Conservation (phyloP, 92 coral and sea anemone species). For the Porites lobata region DNA sequence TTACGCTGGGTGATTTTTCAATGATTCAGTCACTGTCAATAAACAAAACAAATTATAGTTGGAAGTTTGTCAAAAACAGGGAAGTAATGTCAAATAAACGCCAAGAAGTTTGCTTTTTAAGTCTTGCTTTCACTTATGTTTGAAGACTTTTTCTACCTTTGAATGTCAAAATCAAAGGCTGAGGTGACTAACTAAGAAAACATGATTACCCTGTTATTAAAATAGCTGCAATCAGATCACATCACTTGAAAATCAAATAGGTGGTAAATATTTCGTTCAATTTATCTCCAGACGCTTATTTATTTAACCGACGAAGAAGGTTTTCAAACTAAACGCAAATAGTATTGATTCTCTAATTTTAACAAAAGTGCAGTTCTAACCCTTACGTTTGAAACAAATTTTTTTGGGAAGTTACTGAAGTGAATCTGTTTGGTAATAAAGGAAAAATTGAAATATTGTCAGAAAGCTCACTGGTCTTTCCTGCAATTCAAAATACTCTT, state of each 20-base stretch:
- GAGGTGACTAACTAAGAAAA: too few species aligned
- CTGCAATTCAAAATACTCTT: too few species aligned
- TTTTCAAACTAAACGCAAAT: too few species aligned
- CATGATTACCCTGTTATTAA: neutral
- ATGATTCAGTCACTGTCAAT: constrained; percentile 62
- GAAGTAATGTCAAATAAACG: neutral
- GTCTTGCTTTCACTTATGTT: neutral
- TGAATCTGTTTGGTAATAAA: too few species aligned
- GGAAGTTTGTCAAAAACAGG: neutral
- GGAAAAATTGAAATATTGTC: too few species aligned
- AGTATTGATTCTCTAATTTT: too few species aligned
- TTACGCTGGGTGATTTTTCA: constrained; percentile 62
- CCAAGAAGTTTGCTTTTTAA: neutral
- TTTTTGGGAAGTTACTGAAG: too few species aligned
- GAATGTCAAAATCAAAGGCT: neutral
- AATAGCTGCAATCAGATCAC: constrained; percentile 7
- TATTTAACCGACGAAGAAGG: too few species aligned
- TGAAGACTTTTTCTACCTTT: neutral
- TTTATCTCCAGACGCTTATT: too few species aligned
- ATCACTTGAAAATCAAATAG: neutral
- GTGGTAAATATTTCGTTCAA: neutral
- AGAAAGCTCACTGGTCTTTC: too few species aligned
- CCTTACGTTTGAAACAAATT: too few species aligned
- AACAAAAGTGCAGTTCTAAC: too few species aligned
- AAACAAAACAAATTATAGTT: constrained; percentile 16